These are phyloP conservation scores for Nomada hirtipes DNA, from an alignment of 2,888 invertebrate genomes.

Conservation along the genomic window DNA sequence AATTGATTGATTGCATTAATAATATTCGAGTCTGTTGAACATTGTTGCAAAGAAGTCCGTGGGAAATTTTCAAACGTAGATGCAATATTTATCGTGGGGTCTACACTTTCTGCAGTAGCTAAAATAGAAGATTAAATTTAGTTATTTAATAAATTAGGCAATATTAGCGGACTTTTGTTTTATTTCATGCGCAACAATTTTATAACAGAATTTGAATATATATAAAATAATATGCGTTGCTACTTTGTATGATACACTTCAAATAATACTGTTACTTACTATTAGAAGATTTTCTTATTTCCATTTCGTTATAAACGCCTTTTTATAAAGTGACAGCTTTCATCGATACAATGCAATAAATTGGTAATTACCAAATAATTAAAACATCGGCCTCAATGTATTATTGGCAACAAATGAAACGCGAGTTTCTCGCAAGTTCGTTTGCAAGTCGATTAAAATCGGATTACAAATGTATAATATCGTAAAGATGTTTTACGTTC, in stretches of 20 bases:
- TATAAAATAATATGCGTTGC: background rate
- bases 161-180: background rate
- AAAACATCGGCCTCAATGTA: conserved; percentile 61
- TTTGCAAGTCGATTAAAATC: conserved; percentile 60
- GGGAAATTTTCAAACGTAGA: conserved; percentile 61
- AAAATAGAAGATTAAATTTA: conserved; percentile 22
- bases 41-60: conserved; percentile 70
- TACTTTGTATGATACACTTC: background rate
- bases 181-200: background rate
- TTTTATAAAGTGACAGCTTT: conserved; percentile 41
- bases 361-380: conserved; percentile 65
- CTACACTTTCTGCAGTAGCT: conserved; percentile 37
- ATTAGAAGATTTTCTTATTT: conserved; percentile 38
- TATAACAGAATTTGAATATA: background rate
- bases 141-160: background rate
- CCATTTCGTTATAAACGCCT: conserved; percentile 25
- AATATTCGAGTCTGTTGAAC: conserved; percentile 72
- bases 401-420: conserved; percentile 67
- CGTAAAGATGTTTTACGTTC: conserved; percentile 14
- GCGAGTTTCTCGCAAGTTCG: conserved; percentile 48
- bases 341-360: conserved; percentile 57
- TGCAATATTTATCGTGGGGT: conserved; percentile 37
- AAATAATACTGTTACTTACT: conserved; percentile 47
- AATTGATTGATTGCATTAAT: conserved; percentile 74
- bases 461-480: conserved; percentile 43